Conservation (phyloP, 2,797 vertebrate genomes). For the Odontamblyopus rebecca region DNA sequence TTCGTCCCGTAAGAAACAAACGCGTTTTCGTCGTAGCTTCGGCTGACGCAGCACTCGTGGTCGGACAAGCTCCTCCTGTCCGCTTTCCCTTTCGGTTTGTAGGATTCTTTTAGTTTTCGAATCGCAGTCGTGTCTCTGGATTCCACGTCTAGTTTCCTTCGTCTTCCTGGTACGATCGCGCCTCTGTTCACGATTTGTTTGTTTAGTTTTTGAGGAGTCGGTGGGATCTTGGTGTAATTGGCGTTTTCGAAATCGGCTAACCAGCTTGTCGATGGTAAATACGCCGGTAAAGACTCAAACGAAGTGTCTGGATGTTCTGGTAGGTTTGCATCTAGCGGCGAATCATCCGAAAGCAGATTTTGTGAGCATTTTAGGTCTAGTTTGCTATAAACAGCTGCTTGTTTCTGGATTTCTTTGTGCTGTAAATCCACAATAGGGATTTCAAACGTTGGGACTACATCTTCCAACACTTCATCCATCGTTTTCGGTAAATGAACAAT, state of each 20-base stretch:
- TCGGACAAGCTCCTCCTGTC: slow-evolving; percentile 59
- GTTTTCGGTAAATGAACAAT: slow-evolving; percentile 14
- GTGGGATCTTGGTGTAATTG: slow-evolving; percentile 50
- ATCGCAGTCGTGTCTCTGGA: slow-evolving; percentile 19
- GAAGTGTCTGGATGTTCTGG: slow-evolving; percentile 59
- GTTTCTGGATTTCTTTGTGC: slow-evolving; percentile 15
- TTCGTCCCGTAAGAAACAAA: slow-evolving; percentile 28
- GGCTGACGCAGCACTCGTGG: slow-evolving; percentile 52
- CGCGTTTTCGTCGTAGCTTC: slow-evolving; percentile 29
- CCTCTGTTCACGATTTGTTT: slow-evolving; percentile 5
- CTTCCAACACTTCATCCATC: slow-evolving; percentile 22
- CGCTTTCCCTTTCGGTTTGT: slow-evolving; percentile 49
- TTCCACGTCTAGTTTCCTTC: slow-evolving; percentile 44
- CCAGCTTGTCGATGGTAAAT: slow-evolving; percentile 73
- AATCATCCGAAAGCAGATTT: slow-evolving; percentile 9
- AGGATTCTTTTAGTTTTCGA: slow-evolving; percentile 46
- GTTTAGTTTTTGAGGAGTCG: slow-evolving; percentile 46
- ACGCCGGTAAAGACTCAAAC: slow-evolving; percentile 69
- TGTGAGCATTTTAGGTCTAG: not conserved
- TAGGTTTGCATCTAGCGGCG: slow-evolving; percentile 2
- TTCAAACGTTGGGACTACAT: not conserved
- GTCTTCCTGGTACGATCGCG: slow-evolving; percentile 33
- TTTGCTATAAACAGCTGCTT: not conserved
- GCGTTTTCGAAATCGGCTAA: slow-evolving; percentile 65
- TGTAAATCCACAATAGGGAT: not conserved